Base-by-base conservation (phyloP, 2,888 invertebrate genomes). In the Mellilla xanthometata region DNA sequence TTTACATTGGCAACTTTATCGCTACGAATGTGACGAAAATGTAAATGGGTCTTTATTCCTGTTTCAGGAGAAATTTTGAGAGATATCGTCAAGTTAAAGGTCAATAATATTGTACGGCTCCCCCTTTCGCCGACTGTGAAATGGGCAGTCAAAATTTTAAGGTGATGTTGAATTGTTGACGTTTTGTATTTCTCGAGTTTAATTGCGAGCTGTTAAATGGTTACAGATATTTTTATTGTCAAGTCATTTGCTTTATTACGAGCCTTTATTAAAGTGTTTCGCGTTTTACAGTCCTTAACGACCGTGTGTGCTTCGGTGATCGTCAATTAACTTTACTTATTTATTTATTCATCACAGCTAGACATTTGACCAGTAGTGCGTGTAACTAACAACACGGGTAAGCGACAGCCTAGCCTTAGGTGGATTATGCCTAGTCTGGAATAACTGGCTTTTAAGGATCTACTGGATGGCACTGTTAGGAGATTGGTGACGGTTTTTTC, bases 1-100 rank as follows among this genome's bases (percentile, higher is more conserved):
- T 77, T 79, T 72, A 78, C 72, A 77, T 72, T 59, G 66, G 59
- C 68, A 70, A 64, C 67, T 81, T 80, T 82, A 81, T 76, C 67
- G 70, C 70, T 71, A 70, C 72, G 73, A 79, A 81, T 81, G 77
- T 77, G 77, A 74, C 75, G 69, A 72, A 78, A 77, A 81, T 80
- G 76, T 77, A 72, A 79, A 76, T 74, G 65, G 56, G 54, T 48
- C 61, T 65, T 70, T 66, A 63, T 61, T 52, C 60, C 60, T 60
- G 59, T 65, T 67, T n/a, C 62, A 66, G 65, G 62, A 60, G 65
- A 64, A 57, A 65, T 68, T 65, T 54, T 40, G 53, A 57, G 50
- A 65, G 68, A 60, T 67, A 69, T 65, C 68, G 64, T 61, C 58
- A 55, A 69, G 58, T 69, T 58, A 65, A 66, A 53, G 62, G 62